phyloP scores from a whole-genome alignment of 2,888 invertebrate genomes.

The Crocallis elinguaria region DNA sequence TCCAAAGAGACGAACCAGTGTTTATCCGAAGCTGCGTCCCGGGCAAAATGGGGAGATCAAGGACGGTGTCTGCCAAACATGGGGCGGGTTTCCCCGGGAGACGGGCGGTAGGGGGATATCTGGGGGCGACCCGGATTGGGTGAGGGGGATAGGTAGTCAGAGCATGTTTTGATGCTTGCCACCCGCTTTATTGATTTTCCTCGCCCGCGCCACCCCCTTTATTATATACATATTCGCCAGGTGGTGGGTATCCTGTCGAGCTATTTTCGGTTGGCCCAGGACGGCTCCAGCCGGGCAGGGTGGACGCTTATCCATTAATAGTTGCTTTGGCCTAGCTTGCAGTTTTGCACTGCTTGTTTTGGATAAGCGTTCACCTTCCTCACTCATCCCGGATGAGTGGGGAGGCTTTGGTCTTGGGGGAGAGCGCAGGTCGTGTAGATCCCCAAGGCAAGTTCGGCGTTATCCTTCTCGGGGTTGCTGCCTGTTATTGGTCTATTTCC shows the following conservation, averaged over 20 bases:
- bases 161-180: constrained; percentile 82
- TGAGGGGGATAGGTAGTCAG: constrained; percentile 48
- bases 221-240: constrained; percentile 71
- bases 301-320: too few species aligned
- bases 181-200: constrained; percentile 83
- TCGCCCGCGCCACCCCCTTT: constrained; percentile 65
- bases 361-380: too few species aligned
- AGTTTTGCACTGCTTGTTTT: too few species aligned
- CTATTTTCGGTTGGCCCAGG: constrained; percentile 77
- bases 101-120: constrained; percentile 47
- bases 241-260: constrained; percentile 63
- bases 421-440: too few species aligned
- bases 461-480: too few species aligned
- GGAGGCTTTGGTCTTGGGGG: too few species aligned
- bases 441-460: too few species aligned
- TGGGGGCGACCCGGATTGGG: constrained; percentile 47
- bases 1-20: constrained; percentile 76
- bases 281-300: constrained; percentile 55
- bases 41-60: constrained; percentile 79
- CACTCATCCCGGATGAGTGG: too few species aligned
- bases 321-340: too few species aligned
- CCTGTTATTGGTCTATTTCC: too few species aligned
- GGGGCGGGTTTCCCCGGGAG: constrained; percentile 83
- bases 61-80: constrained; percentile 84
- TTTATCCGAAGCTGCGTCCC: constrained; percentile 80